Conservation (phyloP, 1,140 invertebrate species). For the Drosophila sp. region DNA sequence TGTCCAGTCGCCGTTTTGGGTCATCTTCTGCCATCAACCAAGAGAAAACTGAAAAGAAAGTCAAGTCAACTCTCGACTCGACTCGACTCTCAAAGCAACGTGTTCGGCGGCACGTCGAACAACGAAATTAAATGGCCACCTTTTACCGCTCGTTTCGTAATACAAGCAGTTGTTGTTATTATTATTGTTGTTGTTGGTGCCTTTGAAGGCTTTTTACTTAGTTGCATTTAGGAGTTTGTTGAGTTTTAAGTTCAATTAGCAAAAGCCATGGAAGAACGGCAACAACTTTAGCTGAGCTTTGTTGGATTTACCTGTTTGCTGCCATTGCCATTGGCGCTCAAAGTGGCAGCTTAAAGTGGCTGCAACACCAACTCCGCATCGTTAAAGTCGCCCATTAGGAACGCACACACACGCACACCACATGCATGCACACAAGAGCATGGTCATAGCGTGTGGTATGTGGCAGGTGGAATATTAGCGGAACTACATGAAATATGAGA, state of each 20-base stretch:
- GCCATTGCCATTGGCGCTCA: constrained; percentile 20
- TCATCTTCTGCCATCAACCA: constrained; percentile 25
- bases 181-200: constrained; percentile 4
- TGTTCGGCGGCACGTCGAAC: constrained; percentile 58
- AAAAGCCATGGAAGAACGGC: constrained; percentile 50
- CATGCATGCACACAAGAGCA: constrained; percentile 23
- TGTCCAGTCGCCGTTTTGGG: constrained; percentile 1
- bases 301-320: constrained; percentile 35
- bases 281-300: constrained; percentile 43
- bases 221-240: constrained; percentile 60
- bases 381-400: constrained; percentile 72
- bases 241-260: constrained; percentile 77
- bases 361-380: constrained; percentile 65
- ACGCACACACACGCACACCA: constrained; percentile 16
- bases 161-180: constrained; percentile 25
- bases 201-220: constrained; percentile 72
- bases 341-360: constrained; percentile 61
- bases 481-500: constrained; percentile 72
- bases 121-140: constrained; percentile 71
- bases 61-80: constrained; percentile 47
- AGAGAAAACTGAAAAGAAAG: constrained; percentile 33
- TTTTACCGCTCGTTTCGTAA: constrained; percentile 49
- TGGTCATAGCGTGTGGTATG: constrained; percentile 44
- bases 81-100: constrained; percentile 47
- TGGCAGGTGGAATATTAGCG: constrained; percentile 71